These are phyloP conservation scores for Helicoverpa armigera DNA, from an alignment of 1,140 invertebrate genomes.

Conservation along the genomic window DNA sequence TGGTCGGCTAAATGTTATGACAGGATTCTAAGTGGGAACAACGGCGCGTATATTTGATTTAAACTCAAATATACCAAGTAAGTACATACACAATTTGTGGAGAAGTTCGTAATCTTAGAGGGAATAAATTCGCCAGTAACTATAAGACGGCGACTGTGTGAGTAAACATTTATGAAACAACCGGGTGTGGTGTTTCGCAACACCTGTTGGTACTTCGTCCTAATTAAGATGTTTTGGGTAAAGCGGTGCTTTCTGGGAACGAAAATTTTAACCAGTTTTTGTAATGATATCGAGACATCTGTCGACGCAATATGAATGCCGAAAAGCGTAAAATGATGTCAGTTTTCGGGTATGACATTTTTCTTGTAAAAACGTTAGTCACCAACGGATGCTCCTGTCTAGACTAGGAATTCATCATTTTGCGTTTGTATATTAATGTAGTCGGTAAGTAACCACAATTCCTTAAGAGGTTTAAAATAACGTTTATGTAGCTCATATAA, in stretches of 20 bases:
- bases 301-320: not conserved
- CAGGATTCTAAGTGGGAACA: constrained; percentile 36
- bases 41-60: constrained; percentile 28
- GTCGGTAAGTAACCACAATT: too few relatives aligned
- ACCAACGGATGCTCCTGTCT: too few relatives aligned
- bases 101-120: not conserved
- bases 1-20: constrained; percentile 46
- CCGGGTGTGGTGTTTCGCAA: not conserved
- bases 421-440: too few relatives aligned
- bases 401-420: too few relatives aligned
- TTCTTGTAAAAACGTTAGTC: too few relatives aligned
- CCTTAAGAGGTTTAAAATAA: too few relatives aligned
- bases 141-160: not conserved
- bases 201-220: not conserved
- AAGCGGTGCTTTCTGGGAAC: too few relatives aligned
- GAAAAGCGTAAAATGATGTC: not conserved
- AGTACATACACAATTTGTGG: not conserved
- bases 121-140: not conserved
- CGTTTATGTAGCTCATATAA: too few relatives aligned
- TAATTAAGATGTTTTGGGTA: not conserved
- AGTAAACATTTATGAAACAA: constrained; percentile 8
- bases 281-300: not conserved
- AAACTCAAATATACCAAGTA: not conserved
- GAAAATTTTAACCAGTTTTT: not conserved
- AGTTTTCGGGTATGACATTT: too few relatives aligned